Percentiles rank a stretch among this genome's conserved stretches.
Conservation (phyloP, 2,888 invertebrate genomes). For the Drosophila fulvimacula region DNA sequence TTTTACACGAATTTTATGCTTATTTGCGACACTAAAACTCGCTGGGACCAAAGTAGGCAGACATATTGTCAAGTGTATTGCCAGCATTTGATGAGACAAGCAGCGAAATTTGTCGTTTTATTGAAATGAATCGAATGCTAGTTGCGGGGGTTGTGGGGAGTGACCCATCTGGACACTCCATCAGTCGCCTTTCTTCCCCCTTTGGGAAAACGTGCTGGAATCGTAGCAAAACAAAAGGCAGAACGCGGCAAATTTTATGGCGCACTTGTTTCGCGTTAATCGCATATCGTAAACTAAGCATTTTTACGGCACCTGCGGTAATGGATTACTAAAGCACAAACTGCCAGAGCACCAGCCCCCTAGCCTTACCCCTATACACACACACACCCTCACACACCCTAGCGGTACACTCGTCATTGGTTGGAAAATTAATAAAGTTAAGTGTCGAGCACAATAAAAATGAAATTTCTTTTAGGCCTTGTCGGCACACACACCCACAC, state of each 20-base stretch:
- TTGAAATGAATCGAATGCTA: constrained; percentile 76
- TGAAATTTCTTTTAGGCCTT: constrained; percentile 52
- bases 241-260: constrained; percentile 68
- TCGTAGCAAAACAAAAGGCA: constrained; percentile 49
- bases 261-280: constrained; percentile 80
- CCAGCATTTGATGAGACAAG: constrained; percentile 38
- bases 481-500: background rate
- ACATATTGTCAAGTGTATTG: constrained; percentile 36
- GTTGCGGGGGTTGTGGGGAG: background rate
- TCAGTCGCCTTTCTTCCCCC: background rate
- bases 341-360: constrained; percentile 18
- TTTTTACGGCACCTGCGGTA: constrained; percentile 80
- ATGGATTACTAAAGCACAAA: constrained; percentile 72
- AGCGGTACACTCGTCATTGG: constrained; percentile 58
- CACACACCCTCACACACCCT: background rate
- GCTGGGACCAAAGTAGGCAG: constrained; percentile 5
- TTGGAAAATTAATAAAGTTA: constrained; percentile 80
- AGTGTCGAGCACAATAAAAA: constrained; percentile 79
- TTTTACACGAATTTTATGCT: constrained; percentile 51
- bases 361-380: background rate
- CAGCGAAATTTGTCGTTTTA: constrained; percentile 63
- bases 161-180: constrained; percentile 6
- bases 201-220: constrained; percentile 10
- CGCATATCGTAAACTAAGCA: constrained; percentile 81
- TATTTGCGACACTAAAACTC: constrained; percentile 7